Percentiles rank a stretch among this genome's conserved stretches.
Conservation (phyloP, 1,140 invertebrate species). For the Drosophila prosaltans region DNA sequence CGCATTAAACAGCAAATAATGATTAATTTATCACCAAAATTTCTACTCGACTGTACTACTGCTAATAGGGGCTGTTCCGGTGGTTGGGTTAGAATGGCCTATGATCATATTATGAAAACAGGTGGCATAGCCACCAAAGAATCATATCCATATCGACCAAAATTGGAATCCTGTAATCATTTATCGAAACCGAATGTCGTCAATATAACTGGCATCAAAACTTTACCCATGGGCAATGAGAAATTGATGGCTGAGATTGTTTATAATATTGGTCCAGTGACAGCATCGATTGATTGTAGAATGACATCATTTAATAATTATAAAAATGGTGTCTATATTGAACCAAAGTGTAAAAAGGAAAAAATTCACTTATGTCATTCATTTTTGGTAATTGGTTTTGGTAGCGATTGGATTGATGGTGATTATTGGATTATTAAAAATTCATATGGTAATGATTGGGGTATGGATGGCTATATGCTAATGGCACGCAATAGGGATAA, state of each 20-base stretch:
- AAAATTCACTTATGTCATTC: constrained; percentile 68
- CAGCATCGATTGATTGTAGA: constrained; percentile 29
- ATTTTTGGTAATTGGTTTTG: constrained; percentile 90
- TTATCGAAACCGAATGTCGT: background rate
- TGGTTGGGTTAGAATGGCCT: constrained; percentile 89
- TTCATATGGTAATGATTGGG: constrained; percentile 85
- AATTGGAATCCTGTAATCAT: constrained; percentile 83
- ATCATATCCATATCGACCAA: constrained; percentile 89
- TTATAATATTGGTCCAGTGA: constrained; percentile 85
- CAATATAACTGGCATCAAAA: constrained; percentile 82
- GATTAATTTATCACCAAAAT: constrained; percentile 94
- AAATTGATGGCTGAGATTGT: constrained; percentile 87
- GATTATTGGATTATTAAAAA: constrained; percentile 90
- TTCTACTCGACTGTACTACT: constrained; percentile 94
- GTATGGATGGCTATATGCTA: constrained; percentile 86
- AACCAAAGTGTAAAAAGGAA: constrained; percentile 86
- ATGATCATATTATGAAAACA: constrained; percentile 91
- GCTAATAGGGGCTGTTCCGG: constrained; percentile 94
- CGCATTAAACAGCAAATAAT: constrained; percentile 86
- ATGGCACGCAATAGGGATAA: constrained; percentile 84
- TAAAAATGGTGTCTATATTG: constrained; percentile 14
- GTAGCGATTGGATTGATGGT: constrained; percentile 51
- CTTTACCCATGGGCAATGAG: constrained; percentile 87
- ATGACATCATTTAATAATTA: constrained; percentile 24
- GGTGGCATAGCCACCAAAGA: constrained; percentile 88